Percentiles rank a stretch among this genome's conserved stretches.
Evolutionary conservation across 2,113 vertebrate genomes (phyloP).

Genomic region (Puntigrus tetrazona): DNA sequence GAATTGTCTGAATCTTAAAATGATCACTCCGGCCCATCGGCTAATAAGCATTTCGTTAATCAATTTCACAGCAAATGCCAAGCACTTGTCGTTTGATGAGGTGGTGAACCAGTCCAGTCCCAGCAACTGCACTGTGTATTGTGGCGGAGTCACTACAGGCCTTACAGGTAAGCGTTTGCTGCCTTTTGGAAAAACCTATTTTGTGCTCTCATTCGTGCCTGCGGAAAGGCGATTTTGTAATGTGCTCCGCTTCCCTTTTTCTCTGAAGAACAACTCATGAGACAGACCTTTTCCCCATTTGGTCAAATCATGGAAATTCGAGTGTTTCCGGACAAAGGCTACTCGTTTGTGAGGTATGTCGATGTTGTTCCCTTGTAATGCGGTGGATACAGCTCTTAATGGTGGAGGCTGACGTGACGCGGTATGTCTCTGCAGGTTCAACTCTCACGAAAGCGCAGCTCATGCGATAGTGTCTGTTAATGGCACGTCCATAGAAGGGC

Average conservation of each 20-base stretch:
- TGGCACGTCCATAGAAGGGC: constrained; percentile 91
- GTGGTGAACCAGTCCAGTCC: constrained; percentile 97
- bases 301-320: constrained; percentile 98
- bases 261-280: constrained; percentile 93
- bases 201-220: not conserved
- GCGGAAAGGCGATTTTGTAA: not conserved
- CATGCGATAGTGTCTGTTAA: constrained; percentile 98
- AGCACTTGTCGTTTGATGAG: constrained; percentile 94
- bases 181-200: too few species aligned
- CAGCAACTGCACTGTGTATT: constrained; percentile 98
- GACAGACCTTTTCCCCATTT: constrained; percentile 96
- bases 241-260: constrained; percentile 19
- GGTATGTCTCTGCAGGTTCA: constrained; percentile 80
- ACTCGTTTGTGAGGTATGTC: constrained; percentile 92
- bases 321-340: constrained; percentile 98
- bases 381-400: not conserved
- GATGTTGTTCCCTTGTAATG: not conserved
- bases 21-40: not conserved
- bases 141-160: constrained; percentile 91
- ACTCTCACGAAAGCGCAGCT: constrained; percentile 93
- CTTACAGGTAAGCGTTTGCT: constrained; percentile 82
- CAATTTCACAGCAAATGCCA: constrained; percentile 79
- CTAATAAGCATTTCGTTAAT: not conserved
- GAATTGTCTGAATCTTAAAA: not conserved
- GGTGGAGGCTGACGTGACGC: not conserved